phyloP scores from a whole-genome alignment of 1,140 invertebrate species.

The Mercenaria mercenaria region DNA sequence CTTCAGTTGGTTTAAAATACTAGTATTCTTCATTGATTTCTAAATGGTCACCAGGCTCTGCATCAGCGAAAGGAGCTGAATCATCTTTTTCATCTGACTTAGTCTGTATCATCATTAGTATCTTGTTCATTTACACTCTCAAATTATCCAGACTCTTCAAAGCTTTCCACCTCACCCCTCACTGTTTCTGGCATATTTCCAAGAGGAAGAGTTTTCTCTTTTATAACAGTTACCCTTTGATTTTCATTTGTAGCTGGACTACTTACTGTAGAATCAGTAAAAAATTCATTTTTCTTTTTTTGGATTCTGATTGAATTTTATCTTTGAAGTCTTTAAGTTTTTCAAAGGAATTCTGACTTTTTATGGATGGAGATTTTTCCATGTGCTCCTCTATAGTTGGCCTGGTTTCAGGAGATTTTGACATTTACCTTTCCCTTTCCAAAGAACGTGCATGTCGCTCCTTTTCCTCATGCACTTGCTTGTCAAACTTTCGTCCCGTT shows the following conservation, averaged over 20 bases:
- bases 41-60: constrained; percentile 35
- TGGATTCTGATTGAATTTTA: constrained; percentile 74
- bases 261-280: constrained; percentile 69
- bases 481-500: constrained; percentile 79
- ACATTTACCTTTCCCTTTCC: constrained; percentile 41
- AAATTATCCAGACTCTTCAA: not conserved
- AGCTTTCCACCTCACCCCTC: not conserved
- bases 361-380: constrained; percentile 64
- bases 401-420: constrained; percentile 46
- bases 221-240: not conserved
- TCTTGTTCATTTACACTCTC: constrained; percentile 41
- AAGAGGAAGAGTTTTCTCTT: not conserved
- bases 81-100: constrained; percentile 26
- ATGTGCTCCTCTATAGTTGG: not conserved
- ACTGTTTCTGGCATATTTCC: not conserved
- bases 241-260: not conserved
- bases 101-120: not conserved
- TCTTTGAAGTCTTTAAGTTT: constrained; percentile 68
- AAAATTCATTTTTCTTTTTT: constrained; percentile 79
- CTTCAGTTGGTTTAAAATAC: constrained; percentile 30
- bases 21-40: constrained; percentile 61
- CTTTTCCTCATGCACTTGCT: constrained; percentile 67
- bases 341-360: constrained; percentile 62
- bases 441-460: not conserved
- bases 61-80: not conserved